Base-by-base conservation (phyloP, 2,888 invertebrate species). In the Eulithis testata region DNA sequence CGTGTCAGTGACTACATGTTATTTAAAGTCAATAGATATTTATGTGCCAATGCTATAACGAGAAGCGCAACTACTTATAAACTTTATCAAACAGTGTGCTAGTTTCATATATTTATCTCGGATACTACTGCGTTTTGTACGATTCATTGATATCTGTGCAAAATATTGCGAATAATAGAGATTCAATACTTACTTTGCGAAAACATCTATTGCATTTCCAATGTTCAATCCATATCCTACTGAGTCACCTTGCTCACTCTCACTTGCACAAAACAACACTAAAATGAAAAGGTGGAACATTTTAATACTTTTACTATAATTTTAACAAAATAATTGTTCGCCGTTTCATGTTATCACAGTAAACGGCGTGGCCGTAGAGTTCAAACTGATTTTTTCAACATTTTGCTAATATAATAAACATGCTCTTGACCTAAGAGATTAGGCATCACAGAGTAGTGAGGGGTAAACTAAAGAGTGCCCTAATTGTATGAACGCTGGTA, bases 341-440 rank as follows among this genome's bases (percentile, higher is more conserved):
- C 70, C 36, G 53, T 37, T 70, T 69, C 76, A 76, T 77, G 77
- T 70, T 73, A 70, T 70, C 75, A 78, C 81, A 57, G 63, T 60
- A 61, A 63, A 57, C 67, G 31, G 83, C 78, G 65, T 73, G 80
- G 69, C 62, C 66, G 86, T 85, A 75, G 73, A 76, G 79, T 78
- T 71, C 75, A 74, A 72, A 91, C 91, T 91, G 90, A 86, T 73
- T 89, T 91, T 84, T 89, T 89, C 80, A 77, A 84, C 85, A 89
- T 88, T 91, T 91, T 79, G 90, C 91, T 89, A 89, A 88, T 85
- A 83, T 82, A 76, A 73, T 71, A 86, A 88, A 89, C 86, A 61
- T 90, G 90, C 90, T 91, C 92, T 93, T 93, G 92, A 92, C 91
- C 92, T 78, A 77, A 77, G 74, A 82, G 90, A 91, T 91, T 90